Percentiles rank a stretch among this genome's conserved stretches.
phyloP scores from a whole-genome alignment of 2,113 vertebrate genomes.

The Pardalotus punctatus region DNA sequence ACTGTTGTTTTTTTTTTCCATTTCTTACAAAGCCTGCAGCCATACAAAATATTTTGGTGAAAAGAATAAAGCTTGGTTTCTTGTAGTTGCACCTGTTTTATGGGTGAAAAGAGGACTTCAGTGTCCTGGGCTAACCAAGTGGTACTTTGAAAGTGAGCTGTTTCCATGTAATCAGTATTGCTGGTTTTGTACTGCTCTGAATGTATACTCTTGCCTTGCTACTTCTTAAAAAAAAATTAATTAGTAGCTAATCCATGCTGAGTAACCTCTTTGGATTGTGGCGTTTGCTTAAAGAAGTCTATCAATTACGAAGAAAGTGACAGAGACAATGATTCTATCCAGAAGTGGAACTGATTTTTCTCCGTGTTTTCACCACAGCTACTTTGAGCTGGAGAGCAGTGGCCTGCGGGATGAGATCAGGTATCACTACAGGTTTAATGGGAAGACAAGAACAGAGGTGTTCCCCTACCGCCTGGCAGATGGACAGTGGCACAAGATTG shows the following conservation, averaged over 20 bases:
- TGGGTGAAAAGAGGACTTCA: background rate
- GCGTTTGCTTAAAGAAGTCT: background rate
- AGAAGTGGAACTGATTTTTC: background rate
- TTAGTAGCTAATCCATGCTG: background rate
- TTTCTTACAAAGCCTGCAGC: background rate
- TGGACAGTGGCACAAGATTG: slow-evolving; percentile 90
- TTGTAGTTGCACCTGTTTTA: background rate
- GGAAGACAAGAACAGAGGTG: slow-evolving; percentile 86
- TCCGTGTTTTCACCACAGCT: slow-evolving; percentile 73
- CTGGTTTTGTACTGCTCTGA: background rate
- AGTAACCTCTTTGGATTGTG: background rate
- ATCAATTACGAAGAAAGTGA: background rate
- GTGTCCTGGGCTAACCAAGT: background rate
- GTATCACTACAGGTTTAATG: slow-evolving; percentile 87
- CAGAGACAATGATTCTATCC: background rate
- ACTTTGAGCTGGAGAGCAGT: slow-evolving; percentile 96
- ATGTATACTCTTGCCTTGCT: background rate
- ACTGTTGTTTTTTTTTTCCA: background rate
- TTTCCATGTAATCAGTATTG: background rate
- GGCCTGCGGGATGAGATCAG: slow-evolving; percentile 90
- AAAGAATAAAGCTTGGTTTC: background rate
- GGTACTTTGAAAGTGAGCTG: background rate
- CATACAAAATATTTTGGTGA: background rate
- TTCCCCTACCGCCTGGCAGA: slow-evolving; percentile 93
- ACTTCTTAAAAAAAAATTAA: background rate